Evolutionary conservation across 2,888 invertebrate species (phyloP), one percentile per base, ranked within the genome.

Genomic region (Eupithecia subfuscata): DNA sequence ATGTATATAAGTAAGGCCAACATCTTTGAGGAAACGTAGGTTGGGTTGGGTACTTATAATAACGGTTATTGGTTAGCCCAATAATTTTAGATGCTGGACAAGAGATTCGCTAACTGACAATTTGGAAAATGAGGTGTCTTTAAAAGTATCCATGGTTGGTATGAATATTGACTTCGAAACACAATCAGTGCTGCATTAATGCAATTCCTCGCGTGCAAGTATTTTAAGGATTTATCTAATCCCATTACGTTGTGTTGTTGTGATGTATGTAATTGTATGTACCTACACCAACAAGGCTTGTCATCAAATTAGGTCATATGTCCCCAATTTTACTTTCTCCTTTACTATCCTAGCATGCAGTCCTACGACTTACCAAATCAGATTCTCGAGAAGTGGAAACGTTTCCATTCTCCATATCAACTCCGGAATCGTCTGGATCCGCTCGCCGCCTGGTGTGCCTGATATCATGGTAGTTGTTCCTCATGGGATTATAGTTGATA

Each of bases 361-460:
- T 40, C 71, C 74, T 75, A 74, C 65, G 25, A 94, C 95, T 95
- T 89, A 95, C 95, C 95, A 95, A 86, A 83, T 94, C 95, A 78
- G 87, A 90, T 86, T 94, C 91, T 81, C 92, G 92, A 82, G 91
- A 87, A 70, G 89, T 81, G 14, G 86, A 84, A 30, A 87, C 84
- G 74, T 95, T 95, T 67, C 94, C 94, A 82, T 95, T 95, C 84
- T 94, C 94, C 86, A 94, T 88, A 85, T 95, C 95, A 78, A 95
- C 92, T 72, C 95, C 95, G 37, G 95, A 95, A 81, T 95, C 95
- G 80, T 95, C 90, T 34, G 93, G 91, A 80, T 94, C 94, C 16
- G 85, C 88, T 74, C 88, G 82, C 72, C 90, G 86, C 79, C 89
- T 88, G 70, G 79, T 79, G 48, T 86, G 85, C 40, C 84, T 83